Percentiles rank a stretch among this genome's conserved stretches.
Evolutionary conservation across 2,113 vertebrate genomes (phyloP).

Genomic region (Lepus europaeus): DNA sequence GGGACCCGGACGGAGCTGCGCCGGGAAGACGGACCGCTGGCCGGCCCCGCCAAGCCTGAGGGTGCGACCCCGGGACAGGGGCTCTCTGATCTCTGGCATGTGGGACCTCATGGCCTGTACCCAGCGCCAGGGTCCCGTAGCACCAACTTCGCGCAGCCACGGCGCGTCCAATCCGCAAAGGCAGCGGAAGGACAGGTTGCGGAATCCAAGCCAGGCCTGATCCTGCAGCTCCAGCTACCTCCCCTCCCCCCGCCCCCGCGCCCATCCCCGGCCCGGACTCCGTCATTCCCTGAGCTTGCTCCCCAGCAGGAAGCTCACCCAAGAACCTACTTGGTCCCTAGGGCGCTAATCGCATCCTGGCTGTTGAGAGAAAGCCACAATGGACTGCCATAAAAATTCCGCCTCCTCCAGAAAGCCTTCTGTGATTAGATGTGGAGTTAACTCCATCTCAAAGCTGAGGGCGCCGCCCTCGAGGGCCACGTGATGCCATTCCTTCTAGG

Average conservation of each 20-base stretch:
- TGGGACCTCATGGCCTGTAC: slow-evolving; percentile 47
- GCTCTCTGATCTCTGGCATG: neutral
- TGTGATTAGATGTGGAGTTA: slow-evolving; percentile 69
- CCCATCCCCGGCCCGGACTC: neutral
- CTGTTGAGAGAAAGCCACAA: slow-evolving; percentile 26
- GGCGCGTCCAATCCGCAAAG: neutral
- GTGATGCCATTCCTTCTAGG: slow-evolving; percentile 70
- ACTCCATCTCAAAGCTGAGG: slow-evolving; percentile 71
- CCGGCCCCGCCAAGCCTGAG: slow-evolving; percentile 3
- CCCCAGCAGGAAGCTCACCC: slow-evolving; percentile 63
- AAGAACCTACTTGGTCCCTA: slow-evolving; percentile 52
- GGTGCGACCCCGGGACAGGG: slow-evolving; percentile 37
- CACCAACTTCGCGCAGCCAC: neutral
- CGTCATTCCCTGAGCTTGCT: neutral
- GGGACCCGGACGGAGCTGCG: slow-evolving; percentile 6
- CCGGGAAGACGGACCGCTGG: neutral
- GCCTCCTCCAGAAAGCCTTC: slow-evolving; percentile 84
- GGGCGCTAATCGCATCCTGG: slow-evolving; percentile 59
- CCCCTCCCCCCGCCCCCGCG: neutral
- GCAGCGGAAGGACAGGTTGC: neutral
- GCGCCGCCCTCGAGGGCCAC: slow-evolving; percentile 78
- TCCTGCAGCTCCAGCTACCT: neutral
- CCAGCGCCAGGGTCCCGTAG: neutral
- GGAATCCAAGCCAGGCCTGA: neutral
- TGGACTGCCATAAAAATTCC: slow-evolving; percentile 54